These are phyloP conservation scores for Apus apus DNA, from an alignment of 2,113 vertebrate species.

Conservation along the genomic window DNA sequence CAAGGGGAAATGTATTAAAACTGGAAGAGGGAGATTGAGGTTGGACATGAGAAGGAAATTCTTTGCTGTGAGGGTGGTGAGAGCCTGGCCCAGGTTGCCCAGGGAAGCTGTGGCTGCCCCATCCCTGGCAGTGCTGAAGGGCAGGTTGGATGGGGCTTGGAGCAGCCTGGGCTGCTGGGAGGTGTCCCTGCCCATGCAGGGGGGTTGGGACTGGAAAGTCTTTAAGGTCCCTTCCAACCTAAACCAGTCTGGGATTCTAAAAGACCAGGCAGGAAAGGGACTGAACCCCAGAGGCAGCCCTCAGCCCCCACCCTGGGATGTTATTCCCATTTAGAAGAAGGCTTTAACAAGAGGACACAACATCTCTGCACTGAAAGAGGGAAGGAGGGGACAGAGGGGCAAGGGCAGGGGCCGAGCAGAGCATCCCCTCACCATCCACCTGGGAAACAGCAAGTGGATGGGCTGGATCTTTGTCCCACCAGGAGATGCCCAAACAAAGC, in stretches of 20 bases:
- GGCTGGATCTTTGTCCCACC: neutral
- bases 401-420: neutral
- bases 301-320: accelerated
- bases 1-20: too few relatives aligned
- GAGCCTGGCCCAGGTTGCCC: too few relatives aligned
- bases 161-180: too few relatives aligned
- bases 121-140: too few relatives aligned
- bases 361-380: neutral
- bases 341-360: accelerated
- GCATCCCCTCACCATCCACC: neutral
- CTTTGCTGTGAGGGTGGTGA: too few relatives aligned
- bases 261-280: neutral
- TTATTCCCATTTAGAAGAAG: neutral
- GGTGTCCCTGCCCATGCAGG: too few relatives aligned
- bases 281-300: accelerated
- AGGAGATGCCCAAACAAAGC: neutral
- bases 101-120: too few relatives aligned
- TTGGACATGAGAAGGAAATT: too few relatives aligned
- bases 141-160: too few relatives aligned
- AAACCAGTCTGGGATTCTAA: neutral
- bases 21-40: too few relatives aligned
- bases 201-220: too few relatives aligned
- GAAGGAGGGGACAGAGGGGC: neutral
- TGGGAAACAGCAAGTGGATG: neutral
- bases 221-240: too few relatives aligned